phyloP scores from a whole-genome alignment of 2,797 vertebrate genomes.

The Ceyx erithaca region DNA sequence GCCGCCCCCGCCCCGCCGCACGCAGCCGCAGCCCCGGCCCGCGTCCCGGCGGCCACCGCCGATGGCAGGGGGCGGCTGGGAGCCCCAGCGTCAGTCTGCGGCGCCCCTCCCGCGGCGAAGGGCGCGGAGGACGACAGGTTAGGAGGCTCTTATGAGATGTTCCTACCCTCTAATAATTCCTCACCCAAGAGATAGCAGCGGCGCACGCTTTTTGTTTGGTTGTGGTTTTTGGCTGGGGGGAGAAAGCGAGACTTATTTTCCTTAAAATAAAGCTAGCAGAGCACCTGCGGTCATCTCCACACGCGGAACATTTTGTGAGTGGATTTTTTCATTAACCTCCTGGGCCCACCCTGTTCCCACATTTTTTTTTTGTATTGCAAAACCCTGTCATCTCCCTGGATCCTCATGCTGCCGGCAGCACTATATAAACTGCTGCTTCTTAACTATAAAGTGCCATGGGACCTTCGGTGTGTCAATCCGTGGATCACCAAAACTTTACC shows the following conservation, averaged over 20 bases:
- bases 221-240: neutral
- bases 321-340: neutral
- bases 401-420: accelerated
- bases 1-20: neutral
- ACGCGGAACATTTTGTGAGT: neutral
- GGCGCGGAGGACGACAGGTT: too few relatives aligned
- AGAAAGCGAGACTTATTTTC: neutral
- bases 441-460: accelerated
- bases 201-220: neutral
- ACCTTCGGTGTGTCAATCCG: neutral
- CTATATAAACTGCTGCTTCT: neutral
- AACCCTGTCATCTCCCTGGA: neutral
- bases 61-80: neutral
- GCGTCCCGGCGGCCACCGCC: neutral
- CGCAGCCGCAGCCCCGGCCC: constrained; percentile 39
- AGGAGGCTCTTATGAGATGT: too few relatives aligned
- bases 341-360: neutral
- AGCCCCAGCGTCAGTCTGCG: neutral
- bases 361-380: accelerated
- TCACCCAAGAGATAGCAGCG: neutral
- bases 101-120: too few relatives aligned
- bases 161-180: neutral
- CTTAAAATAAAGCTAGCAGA: neutral
- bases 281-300: neutral
- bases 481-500: neutral